phyloP scores from a whole-genome alignment of 2,888 invertebrate species.

The Latrodectus elegans region DNA sequence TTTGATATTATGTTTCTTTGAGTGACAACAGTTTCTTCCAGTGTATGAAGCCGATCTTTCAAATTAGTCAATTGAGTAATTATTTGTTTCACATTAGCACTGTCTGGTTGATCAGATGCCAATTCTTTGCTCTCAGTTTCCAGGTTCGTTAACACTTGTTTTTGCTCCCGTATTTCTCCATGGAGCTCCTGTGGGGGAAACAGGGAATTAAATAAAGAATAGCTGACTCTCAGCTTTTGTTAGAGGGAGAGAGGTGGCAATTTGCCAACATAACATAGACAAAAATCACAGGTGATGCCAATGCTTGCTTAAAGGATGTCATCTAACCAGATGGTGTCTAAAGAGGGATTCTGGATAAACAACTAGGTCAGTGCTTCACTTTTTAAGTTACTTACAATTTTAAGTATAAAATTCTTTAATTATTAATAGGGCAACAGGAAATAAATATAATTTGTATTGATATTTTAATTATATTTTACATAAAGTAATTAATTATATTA shows the following conservation, averaged over 20 bases:
- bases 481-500: no score
- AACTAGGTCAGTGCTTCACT: constrained; percentile 39
- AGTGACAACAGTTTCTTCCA: constrained; percentile 85
- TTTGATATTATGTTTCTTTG: constrained; percentile 83
- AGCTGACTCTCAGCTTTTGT: constrained; percentile 58
- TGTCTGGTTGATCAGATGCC: constrained; percentile 77
- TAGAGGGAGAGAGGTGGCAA: constrained; percentile 33
- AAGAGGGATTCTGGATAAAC: constrained; percentile 19
- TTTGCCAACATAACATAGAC: constrained; percentile 31
- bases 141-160: constrained; percentile 82
- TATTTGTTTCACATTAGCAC: constrained; percentile 84
- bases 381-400: neutral
- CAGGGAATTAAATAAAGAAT: constrained; percentile 57
- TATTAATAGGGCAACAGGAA: no score
- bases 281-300: neutral
- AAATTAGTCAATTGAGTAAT: constrained; percentile 85
- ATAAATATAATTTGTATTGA: no score
- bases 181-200: constrained; percentile 79
- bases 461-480: no score
- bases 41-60: constrained; percentile 84
- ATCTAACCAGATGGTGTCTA: constrained; percentile 25
- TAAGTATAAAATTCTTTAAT: no score
- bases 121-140: constrained; percentile 86
- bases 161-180: constrained; percentile 84
- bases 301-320: constrained; percentile 13